Evolutionary conservation across 2,888 invertebrate species (phyloP).

Genomic region (Caenorhabditis imperialis): DNA sequence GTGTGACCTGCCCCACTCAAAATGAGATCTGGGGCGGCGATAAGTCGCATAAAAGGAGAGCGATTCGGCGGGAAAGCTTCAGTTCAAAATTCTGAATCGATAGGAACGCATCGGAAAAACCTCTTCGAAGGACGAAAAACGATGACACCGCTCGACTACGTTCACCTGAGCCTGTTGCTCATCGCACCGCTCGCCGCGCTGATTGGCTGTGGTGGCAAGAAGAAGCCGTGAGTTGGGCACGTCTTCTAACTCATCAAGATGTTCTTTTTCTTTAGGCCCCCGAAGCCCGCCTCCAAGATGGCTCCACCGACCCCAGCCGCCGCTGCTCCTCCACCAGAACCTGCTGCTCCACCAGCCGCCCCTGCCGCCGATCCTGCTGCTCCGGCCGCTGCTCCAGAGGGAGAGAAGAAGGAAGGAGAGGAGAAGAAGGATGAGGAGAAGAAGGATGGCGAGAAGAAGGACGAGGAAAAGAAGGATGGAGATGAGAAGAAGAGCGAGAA

Average conservation of each 20-base stretch:
- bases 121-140: slow-evolving; percentile 16
- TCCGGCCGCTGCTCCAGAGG: slow-evolving; percentile 13
- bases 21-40: too few relatives aligned
- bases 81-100: slow-evolving; percentile 1
- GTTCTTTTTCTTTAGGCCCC: slow-evolving; percentile 3
- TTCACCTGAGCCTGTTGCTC: slow-evolving; percentile 24
- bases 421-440: slow-evolving; percentile 22
- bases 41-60: background rate
- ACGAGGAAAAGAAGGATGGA: slow-evolving; percentile 13
- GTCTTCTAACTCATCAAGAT: background rate
- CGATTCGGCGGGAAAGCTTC: background rate
- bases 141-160: slow-evolving; percentile 37
- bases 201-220: slow-evolving; percentile 36
- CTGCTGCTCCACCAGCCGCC: slow-evolving; percentile 2
- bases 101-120: slow-evolving; percentile 8
- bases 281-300: slow-evolving; percentile 21
- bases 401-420: slow-evolving; percentile 21
- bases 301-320: background rate
- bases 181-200: slow-evolving; percentile 14
- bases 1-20: too few relatives aligned
- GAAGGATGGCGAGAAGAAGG: slow-evolving; percentile 27
- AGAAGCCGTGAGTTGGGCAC: slow-evolving; percentile 26
- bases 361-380: slow-evolving; percentile 17
- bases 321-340: slow-evolving; percentile 4
- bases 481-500: slow-evolving; percentile 23